phyloP scores from a whole-genome alignment of 2,113 vertebrate species.

The Phrynosoma platyrhinos region DNA sequence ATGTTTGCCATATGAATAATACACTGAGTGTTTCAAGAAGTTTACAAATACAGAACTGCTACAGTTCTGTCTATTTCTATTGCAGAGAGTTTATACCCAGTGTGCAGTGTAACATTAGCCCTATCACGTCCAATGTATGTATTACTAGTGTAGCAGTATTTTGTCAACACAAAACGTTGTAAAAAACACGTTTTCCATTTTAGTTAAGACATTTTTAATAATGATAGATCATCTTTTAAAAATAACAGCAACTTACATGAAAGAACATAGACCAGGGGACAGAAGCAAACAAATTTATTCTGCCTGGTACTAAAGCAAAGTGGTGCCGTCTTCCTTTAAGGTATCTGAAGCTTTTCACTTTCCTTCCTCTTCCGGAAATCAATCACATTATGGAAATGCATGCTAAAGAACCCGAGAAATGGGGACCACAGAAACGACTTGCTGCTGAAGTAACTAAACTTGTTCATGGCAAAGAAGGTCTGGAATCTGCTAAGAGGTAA shows the following conservation, averaged over 20 bases:
- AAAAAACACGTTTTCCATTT: not conserved
- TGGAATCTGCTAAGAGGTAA: slow-evolving; percentile 94
- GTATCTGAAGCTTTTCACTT: slow-evolving; percentile 94
- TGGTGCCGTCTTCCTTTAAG: slow-evolving; percentile 65
- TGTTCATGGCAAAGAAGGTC: slow-evolving; percentile 92
- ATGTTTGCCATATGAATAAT: not conserved
- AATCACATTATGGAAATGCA: slow-evolving; percentile 91
- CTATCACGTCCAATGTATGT: not conserved
- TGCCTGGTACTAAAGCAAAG: not conserved
- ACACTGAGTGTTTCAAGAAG: not conserved
- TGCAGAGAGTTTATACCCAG: not conserved
- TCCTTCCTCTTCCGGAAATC: slow-evolving; percentile 90
- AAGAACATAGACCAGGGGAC: too few species aligned
- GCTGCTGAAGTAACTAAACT: slow-evolving; percentile 96
- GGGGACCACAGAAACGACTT: slow-evolving; percentile 90
- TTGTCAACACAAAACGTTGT: not conserved
- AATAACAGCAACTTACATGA: not conserved
- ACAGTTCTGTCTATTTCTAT: not conserved
- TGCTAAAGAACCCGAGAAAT: slow-evolving; percentile 84
- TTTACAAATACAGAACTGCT: not conserved
- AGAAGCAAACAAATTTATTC: not conserved
- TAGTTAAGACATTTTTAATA: not conserved
- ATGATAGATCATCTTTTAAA: not conserved
- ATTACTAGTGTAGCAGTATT: not conserved
- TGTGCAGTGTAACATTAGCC: not conserved